A percentile compares a stretch with the other conserved stretches of the same genome.
These are phyloP conservation scores for Pteronura brasiliensis DNA, from an alignment of 2,113 vertebrate genomes.

Conservation along the genomic window DNA sequence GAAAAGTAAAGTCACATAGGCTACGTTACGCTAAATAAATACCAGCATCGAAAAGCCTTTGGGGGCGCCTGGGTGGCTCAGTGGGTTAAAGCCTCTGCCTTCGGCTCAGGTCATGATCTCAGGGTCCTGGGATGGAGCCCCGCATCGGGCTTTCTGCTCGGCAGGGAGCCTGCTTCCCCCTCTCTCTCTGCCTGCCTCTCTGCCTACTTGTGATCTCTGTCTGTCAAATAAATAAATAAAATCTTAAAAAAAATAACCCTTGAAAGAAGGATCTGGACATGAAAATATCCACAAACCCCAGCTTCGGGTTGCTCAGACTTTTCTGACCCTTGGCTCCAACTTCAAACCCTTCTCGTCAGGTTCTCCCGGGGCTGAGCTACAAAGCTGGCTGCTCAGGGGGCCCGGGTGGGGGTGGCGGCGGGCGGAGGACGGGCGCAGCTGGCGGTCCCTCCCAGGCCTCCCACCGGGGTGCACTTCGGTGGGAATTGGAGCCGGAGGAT, in stretches of 20 bases:
- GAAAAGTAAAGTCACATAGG: neutral
- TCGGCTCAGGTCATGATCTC: too few species aligned
- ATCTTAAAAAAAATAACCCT: neutral
- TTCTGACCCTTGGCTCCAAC: neutral
- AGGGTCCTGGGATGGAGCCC: too few species aligned
- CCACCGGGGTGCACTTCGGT: fast-evolving
- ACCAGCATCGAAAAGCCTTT: neutral
- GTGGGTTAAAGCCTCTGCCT: too few species aligned
- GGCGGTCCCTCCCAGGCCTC: neutral
- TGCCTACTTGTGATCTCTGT: too few species aligned
- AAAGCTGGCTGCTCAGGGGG: neutral
- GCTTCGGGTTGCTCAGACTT: too few species aligned
- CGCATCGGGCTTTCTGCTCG: too few species aligned
- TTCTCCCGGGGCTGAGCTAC: too few species aligned
- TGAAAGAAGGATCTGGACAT: neutral
- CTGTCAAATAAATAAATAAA: too few species aligned
- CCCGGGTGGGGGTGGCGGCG: fast-evolving
- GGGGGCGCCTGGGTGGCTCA: too few species aligned
- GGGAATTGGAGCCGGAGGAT: neutral
- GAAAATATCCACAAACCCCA: neutral
- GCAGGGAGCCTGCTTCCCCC: too few species aligned
- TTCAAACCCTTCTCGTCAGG: neutral
- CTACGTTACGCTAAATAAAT: neutral
- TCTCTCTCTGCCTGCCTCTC: too few species aligned
- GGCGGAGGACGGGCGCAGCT: fast-evolving